These are phyloP conservation scores for Yponomeuta cagnagella DNA, from an alignment of 2,888 invertebrate species.

Conservation along the genomic window DNA sequence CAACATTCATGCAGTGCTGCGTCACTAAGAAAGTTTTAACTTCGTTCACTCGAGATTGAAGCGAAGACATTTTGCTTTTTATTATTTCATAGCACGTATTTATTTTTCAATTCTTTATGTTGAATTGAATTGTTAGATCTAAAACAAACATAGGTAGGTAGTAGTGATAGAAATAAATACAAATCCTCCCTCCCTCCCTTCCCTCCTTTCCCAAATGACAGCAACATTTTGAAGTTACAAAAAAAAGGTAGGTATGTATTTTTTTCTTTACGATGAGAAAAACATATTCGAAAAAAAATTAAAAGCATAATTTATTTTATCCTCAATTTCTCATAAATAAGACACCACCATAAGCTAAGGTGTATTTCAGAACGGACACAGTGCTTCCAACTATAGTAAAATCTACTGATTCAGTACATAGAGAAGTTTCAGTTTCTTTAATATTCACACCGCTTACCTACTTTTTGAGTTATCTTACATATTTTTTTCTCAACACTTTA, in stretches of 20 bases:
- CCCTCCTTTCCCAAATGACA: too few relatives aligned
- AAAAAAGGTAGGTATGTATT: too few relatives aligned
- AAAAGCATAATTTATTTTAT: too few relatives aligned
- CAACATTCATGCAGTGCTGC: constrained; percentile 50
- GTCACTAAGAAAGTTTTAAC: constrained; percentile 48
- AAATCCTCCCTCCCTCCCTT: not conserved
- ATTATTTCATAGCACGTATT: not conserved
- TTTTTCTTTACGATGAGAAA: too few relatives aligned
- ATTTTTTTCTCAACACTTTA: too few relatives aligned
- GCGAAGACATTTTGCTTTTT: constrained; percentile 26
- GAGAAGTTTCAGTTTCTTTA: not conserved
- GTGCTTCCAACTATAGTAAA: not conserved
- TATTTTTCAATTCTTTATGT: not conserved
- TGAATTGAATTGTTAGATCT: too few relatives aligned
- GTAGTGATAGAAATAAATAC: not conserved
- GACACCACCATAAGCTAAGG: not conserved
- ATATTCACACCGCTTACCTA: not conserved
- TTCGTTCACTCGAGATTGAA: constrained; percentile 28
- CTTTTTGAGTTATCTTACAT: not conserved
- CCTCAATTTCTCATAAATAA: too few relatives aligned
- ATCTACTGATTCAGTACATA: not conserved
- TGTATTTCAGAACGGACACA: not conserved
- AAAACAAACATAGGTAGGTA: too few relatives aligned
- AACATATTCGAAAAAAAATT: too few relatives aligned
- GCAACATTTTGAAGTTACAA: too few relatives aligned